Evolutionary conservation across 2,888 invertebrate species (phyloP), one percentile per base, ranked within the genome.

Genomic region (Eupithecia exiguata): DNA sequence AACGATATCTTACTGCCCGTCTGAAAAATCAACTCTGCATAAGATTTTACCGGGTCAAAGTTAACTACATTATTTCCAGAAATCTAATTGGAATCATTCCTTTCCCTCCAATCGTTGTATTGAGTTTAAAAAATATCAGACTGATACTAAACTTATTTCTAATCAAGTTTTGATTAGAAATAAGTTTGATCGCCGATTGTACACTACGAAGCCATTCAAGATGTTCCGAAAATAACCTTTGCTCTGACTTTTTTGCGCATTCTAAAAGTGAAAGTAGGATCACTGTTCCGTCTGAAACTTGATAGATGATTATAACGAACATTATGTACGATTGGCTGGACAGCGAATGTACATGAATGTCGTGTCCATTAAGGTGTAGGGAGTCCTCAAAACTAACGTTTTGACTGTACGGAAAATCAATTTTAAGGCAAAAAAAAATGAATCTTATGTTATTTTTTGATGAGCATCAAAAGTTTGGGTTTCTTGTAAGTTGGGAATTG

Each of bases 181-280:
- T 5, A 46, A 21, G 21, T 38, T 61, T 68, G 6, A 38, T 61
- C n/a, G 58, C 18, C 43, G 58, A 61, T 58, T 69, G 46, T 69
- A 58, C n/a, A 46, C 49, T 21, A 10, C 40, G 40, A 14, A 25
- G 16, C 68, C 70, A 38, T 78, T 74, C 36, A 74, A 68, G 63
- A 72, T 40, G 21, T 65, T 70, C 71, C 76, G 36, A 75, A 77
- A 77, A 76, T 77, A 78, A 69, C 69, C 70, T 77, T 74, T 74
- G 67, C 72, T 78, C 70, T 68, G 63, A 69, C 43, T 74, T 74
- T n/a, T 74, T 78, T 68, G 75, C 70, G 35, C 74, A 69, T 71
- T 72, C 74, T 46, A 74, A 69, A 77, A 77, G 80, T 77, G 80
- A 80, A 78, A 80, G 78, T 75, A 53, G 68, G 67, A 74, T 74